Conservation (phyloP, 2,113 vertebrate species). For the Lucifuga dentata region DNA sequence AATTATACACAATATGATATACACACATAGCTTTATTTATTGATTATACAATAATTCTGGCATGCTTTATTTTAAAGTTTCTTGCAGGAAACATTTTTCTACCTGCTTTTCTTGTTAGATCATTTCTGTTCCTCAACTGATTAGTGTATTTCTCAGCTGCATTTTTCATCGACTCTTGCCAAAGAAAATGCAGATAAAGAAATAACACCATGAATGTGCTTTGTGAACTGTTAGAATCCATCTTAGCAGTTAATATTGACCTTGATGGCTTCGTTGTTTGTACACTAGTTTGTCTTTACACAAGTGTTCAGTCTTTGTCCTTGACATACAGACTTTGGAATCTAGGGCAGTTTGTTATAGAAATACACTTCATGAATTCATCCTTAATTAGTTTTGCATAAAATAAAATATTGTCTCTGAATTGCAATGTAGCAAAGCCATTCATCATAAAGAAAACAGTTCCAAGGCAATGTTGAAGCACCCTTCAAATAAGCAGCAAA, state of each 20-base stretch:
- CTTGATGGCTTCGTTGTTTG: not conserved
- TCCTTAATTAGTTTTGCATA: not conserved
- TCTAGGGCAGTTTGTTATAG: no score
- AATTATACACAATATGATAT: no score
- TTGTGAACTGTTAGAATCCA: not conserved
- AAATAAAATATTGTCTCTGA: not conserved
- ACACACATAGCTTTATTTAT: no score
- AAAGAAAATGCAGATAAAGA: not conserved
- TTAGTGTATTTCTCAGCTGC: not conserved
- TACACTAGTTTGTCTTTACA: no score
- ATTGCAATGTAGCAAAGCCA: not conserved
- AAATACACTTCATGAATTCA: no score
- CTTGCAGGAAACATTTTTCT: not conserved
- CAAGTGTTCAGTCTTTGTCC: no score
- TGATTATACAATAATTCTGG: not conserved
- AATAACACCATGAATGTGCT: not conserved
- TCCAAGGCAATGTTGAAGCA: not conserved
- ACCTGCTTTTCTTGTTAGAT: not conserved
- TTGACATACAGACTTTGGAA: no score
- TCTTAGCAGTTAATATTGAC: not conserved
- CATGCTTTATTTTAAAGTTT: not conserved
- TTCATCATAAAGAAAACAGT: not conserved
- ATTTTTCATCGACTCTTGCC: not conserved
- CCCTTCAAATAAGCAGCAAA: not conserved
- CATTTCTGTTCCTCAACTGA: not conserved